Percentiles rank a stretch among this genome's conserved stretches.
Conservation (phyloP, 2,797 vertebrate species). For the Ambastaia sidthimunki region DNA sequence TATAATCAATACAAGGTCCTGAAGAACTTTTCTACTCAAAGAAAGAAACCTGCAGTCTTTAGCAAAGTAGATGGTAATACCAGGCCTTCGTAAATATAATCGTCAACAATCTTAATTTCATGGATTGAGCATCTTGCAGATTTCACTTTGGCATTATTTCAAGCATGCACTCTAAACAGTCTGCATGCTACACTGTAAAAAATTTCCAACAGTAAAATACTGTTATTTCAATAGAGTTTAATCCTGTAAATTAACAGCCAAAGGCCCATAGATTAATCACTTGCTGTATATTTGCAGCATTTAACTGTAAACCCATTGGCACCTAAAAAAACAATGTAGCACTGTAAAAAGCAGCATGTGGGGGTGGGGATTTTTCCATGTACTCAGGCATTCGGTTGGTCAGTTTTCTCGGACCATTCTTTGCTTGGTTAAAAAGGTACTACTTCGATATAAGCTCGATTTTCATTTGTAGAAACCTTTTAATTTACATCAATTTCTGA, state of each 20-base stretch:
- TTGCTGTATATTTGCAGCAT: background rate
- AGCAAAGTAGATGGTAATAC: no score
- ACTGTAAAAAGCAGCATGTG: background rate
- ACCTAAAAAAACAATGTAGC: background rate
- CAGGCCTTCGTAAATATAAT: no score
- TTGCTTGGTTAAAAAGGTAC: background rate
- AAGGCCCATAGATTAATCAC: background rate
- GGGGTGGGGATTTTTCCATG: background rate
- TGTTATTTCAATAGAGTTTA: background rate
- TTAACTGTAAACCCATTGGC: background rate
- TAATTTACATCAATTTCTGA: background rate
- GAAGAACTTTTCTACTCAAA: constrained; percentile 1
- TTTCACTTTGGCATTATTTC: no score
- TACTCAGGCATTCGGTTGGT: background rate
- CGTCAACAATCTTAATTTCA: no score
- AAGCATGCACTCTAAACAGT: background rate
- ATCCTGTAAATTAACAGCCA: background rate
- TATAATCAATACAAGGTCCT: background rate
- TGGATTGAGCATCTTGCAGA: no score
- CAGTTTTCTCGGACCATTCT: background rate
- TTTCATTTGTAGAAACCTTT: background rate
- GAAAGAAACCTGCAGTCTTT: background rate
- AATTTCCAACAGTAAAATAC: no score
- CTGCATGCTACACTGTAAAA: background rate
- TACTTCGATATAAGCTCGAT: background rate